Evolutionary conservation across 53 echinoderm and acorn worm genomes (phyloP), one percentile per base, ranked within the genome.

Genomic region (Crossaster papposus): DNA sequence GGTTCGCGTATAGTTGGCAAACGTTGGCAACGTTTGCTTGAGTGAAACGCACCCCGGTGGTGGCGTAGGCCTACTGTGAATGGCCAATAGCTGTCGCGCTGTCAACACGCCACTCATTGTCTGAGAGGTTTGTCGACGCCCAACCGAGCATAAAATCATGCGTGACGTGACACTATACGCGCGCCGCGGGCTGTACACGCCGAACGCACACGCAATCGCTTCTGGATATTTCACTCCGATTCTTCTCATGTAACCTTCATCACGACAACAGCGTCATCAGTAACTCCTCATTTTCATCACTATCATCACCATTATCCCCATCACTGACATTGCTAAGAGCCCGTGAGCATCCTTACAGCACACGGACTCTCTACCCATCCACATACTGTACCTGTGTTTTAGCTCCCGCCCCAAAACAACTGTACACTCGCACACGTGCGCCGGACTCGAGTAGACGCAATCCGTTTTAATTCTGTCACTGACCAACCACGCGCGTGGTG

Each of bases 111-210:
- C 68, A n/a, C 28, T 68, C 68, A 58, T 13, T 23, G 24, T 23
- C 68, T 23, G 68, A 10, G 3, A 28, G 68, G 28, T 68, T 68
- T 68, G 68, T 26, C 28, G 24, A 68, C 68, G 68, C 68, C 68
- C 68, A 68, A 20, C 68, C 68, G 22, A 26, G 68, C 68, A 68
- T 28, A 26, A 68, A 68, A 68, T 68, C 68, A 28, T 20, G 20
- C 68, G 68, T 68, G 68, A 68, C 68, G 68, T 68, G 68, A 68
- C 68, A 68, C 68, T 68, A 68, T 68, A n/a, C 28, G 28, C 68
- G 28, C 15, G 68, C 68, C 28, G 68, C 68, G 11, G 68, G 68
- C 29, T 3, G 28, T 68, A 68, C 68, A 68, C 68, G 68, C 68
- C 22, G 68, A n/a, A 4, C 24, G 17, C 5, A 68, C 68, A 68